phyloP scores from a whole-genome alignment of 2,113 vertebrate genomes.

The Clarias gariepinus region DNA sequence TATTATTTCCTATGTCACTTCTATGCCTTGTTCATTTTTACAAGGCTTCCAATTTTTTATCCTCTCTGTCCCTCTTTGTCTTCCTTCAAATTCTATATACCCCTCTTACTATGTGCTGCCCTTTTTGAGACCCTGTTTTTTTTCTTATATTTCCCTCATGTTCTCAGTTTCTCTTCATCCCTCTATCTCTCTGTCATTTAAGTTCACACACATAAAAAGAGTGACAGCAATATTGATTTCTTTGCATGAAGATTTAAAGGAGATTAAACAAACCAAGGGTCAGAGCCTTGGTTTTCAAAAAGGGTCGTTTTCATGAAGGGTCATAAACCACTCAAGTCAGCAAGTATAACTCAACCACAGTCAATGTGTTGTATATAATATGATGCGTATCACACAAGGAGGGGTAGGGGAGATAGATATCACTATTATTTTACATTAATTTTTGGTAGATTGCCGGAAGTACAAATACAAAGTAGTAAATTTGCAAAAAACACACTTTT shows the following conservation, averaged over 20 bases:
- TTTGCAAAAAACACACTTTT: neutral
- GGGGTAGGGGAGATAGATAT: too few relatives aligned
- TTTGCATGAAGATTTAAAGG: conserved; percentile 23
- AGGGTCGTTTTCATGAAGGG: neutral
- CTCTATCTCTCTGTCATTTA: conserved; percentile 5
- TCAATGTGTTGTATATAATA: neutral
- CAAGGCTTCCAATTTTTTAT: neutral
- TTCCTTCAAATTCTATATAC: neutral
- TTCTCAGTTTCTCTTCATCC: neutral
- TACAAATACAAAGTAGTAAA: neutral
- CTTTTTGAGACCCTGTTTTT: neutral
- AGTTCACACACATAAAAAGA: conserved; percentile 20
- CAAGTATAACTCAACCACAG: neutral
- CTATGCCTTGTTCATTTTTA: neutral
- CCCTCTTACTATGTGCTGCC: neutral
- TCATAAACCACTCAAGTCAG: neutral
- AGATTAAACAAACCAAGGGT: conserved; percentile 27
- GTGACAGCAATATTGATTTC: conserved; percentile 36
- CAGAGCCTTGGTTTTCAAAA: neutral
- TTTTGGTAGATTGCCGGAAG: neutral
- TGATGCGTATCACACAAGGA: neutral
- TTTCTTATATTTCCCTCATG: neutral
- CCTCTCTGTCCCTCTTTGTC: neutral
- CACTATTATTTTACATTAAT: neutral
- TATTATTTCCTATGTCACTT: neutral